Base-by-base conservation (phyloP, 2,888 invertebrate genomes). In the Phytoseiulus persimilis region DNA sequence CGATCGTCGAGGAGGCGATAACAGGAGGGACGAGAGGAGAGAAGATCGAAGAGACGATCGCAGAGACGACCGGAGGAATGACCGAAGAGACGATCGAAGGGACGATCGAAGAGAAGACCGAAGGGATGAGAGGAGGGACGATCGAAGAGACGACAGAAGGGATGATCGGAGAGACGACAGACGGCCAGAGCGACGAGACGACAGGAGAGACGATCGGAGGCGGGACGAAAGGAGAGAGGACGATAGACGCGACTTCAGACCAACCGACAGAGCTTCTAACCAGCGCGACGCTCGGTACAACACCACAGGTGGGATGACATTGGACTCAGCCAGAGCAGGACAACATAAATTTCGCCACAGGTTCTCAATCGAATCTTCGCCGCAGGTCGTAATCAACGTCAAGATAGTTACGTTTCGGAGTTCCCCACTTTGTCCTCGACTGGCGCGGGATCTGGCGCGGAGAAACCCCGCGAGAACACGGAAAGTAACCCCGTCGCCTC, bases 331-430 rank as follows among this genome's bases (percentile, higher is more conserved):
- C 6, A 46, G 46, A 46, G 46, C 46, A n/a, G 46, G 46, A 46
- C 46, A 46, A 14, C 46, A 6, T 46, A 46, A 46, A 46, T 11
- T 46, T 46, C 46, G n/a, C n/a, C n/a, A n/a, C n/a, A n/a, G n/a
- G n/a, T n/a, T n/a, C n/a, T n/a, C n/a, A n/a, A n/a, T n/a, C n/a
- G n/a, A n/a, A n/a, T n/a, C n/a, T n/a, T n/a, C n/a, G n/a, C 33
- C 28, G 32, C 87, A 87, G 87, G 39, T 23, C 65, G 65, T 11
- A 65, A 87, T 33, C 84, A 84, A 31, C 31, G 87, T 32, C 32
- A 33, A 9, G 87, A 87, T 87, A 87, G 45, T 33, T 87, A 87
- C 45, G 87, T 87, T 1, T 33, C 87, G 39, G 87, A 87, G 23
- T 87, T 87, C 45, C 87, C 87, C 32, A 87, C 87, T 11, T 23